phyloP scores from a whole-genome alignment of 2,888 invertebrate species.

The Aphrophora alni region DNA sequence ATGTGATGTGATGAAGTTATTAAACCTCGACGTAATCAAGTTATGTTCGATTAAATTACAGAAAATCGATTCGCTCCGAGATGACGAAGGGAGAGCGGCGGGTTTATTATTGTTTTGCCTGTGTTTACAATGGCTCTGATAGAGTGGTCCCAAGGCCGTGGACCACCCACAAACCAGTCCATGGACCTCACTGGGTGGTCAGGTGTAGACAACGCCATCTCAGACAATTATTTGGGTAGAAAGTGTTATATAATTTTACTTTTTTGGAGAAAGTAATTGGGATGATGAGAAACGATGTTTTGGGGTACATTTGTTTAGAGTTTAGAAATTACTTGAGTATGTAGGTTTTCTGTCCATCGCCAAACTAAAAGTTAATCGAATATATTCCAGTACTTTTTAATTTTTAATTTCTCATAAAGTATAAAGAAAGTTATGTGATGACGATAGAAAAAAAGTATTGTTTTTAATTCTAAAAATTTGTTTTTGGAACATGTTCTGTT shows the following conservation, averaged over 20 bases:
- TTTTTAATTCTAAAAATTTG: no score
- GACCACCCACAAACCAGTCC: background rate
- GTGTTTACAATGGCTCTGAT: background rate
- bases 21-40: background rate
- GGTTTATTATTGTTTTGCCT: background rate
- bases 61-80: background rate
- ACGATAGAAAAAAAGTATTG: no score
- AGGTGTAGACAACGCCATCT: background rate
- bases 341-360: no score
- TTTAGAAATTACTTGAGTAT: no score
- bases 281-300: background rate
- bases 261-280: background rate
- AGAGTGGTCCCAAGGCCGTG: background rate
- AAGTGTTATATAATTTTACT: background rate
- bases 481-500: no score
- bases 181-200: background rate
- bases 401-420: no score
- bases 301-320: no score
- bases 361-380: no score
- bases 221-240: background rate
- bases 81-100: background rate
- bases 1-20: background rate
- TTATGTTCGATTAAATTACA: background rate
- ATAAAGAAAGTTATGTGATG: no score
- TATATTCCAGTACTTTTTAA: no score